Conservation (phyloP, 2,888 invertebrate genomes). For the Allolobophora icterica region DNA sequence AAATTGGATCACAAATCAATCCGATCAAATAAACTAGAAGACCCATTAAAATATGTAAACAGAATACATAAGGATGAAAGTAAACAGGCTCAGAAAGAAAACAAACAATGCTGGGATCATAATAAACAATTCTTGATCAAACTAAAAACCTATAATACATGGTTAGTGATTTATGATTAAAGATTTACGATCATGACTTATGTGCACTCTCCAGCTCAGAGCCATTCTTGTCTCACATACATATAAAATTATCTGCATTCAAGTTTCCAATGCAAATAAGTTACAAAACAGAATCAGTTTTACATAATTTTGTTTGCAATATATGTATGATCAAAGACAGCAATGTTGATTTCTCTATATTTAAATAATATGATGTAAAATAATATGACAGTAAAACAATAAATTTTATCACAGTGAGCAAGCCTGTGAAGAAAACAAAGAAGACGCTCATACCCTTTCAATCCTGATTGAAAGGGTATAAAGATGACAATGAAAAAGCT, state of each 20-base stretch:
- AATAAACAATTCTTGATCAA: constrained; percentile 17
- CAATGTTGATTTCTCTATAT: background rate
- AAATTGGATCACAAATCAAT: background rate
- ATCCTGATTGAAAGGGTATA: background rate
- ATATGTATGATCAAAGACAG: background rate
- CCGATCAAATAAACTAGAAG: too few relatives aligned
- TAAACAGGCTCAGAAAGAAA: background rate
- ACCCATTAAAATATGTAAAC: background rate
- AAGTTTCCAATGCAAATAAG: too few relatives aligned
- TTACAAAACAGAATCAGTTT: background rate
- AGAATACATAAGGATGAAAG: background rate
- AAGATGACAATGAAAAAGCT: background rate
- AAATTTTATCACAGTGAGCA: background rate
- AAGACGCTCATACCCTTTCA: too few relatives aligned
- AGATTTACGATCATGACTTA: too few relatives aligned
- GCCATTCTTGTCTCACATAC: too few relatives aligned
- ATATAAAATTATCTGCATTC: too few relatives aligned
- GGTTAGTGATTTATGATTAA: too few relatives aligned
- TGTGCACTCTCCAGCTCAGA: too few relatives aligned
- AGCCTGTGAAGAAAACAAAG: too few relatives aligned
- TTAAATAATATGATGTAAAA: background rate
- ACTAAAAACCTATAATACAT: background rate
- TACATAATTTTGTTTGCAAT: background rate
- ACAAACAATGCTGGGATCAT: background rate
- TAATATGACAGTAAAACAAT: background rate